Evolutionary conservation across 53 echinoderm and acorn worm genomes (phyloP), one percentile per base, ranked within the genome.

Genomic region (Paelopatides confundens): DNA sequence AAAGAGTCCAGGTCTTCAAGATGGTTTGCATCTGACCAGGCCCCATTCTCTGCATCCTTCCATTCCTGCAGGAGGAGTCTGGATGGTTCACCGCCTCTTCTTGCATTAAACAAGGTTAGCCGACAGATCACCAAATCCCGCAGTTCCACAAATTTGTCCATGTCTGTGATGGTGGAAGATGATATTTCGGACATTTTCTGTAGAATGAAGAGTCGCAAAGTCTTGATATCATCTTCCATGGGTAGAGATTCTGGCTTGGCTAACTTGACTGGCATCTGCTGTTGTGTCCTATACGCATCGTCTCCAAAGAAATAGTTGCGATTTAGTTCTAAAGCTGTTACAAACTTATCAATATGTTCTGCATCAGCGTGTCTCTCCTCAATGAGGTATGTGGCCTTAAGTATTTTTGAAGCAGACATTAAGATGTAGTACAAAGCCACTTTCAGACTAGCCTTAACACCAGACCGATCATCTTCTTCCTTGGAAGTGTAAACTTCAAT

Each of bases 91-190:
- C 94, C 87, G 9, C 91, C 91, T 74, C 87, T 37, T 30, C 94
- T 64, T 12, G 91, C 94, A 89, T 94, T 94, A 48, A 87, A 94
- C 0, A 94, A 65, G 2, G 94, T 94, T 0, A 91, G 65, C 13
- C 91, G 39, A 32, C 77, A 51, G 3, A 91, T 88, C 8, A 86
- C 52, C 2, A 67, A 54, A 33, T 91, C 91, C 35, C 88, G 64
- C 3, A 94, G 58, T 65, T 87, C 52, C 10, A 82, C 82, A 83
- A 89, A 93, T 13, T 34, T 32, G 67, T 90, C 87, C 17, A 21
- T 35, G 48, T 93, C 90, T 35, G 37, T 33, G 36, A 36, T 3
- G n/a, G 38, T 71, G 17, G 37, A 36, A 36, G 71, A 35, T 31
- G 68, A 67, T 29, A 67, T 31, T 35, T 67, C 35, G 27, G 35